Conservation (phyloP, 2,888 invertebrate species). For the Luperina testacea region DNA sequence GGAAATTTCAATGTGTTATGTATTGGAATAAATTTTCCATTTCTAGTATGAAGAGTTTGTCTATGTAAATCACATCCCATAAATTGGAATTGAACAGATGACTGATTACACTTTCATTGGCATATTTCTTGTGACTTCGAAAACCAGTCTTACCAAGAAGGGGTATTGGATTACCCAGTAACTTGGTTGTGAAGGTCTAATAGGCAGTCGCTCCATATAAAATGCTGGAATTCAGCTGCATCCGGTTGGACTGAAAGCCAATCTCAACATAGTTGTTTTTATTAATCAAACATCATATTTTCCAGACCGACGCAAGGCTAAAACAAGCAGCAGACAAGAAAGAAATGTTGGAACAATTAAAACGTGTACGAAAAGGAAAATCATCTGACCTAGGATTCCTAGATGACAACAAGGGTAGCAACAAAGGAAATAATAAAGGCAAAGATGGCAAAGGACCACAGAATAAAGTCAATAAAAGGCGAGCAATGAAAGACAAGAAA, state of each 20-base stretch:
- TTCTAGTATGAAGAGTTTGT: background rate
- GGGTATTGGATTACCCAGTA: background rate
- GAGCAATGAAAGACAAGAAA: constrained; percentile 94
- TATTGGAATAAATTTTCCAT: background rate
- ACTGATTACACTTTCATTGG: background rate
- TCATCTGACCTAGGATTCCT: constrained; percentile 95
- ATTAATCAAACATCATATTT: constrained; percentile 39
- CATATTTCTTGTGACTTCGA: background rate
- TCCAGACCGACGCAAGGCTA: constrained; percentile 94
- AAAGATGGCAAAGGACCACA: constrained; percentile 73
- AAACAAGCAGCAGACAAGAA: constrained; percentile 97
- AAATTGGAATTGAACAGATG: constrained; percentile 5
- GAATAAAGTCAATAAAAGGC: constrained; percentile 84
- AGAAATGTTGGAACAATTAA: constrained; percentile 97
- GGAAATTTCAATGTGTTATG: background rate
- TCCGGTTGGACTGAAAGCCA: background rate
- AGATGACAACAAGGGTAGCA: constrained; percentile 90
- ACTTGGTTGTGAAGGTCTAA: background rate
- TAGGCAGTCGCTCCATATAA: background rate
- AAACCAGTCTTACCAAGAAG: background rate
- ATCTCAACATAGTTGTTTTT: background rate
- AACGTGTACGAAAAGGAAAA: constrained; percentile 97
- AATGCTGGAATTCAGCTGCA: no score
- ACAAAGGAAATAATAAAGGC: constrained; percentile 69
- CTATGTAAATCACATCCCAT: background rate